Evolutionary conservation across 2,888 invertebrate species (phyloP).

Genomic region (Bibio marci): DNA sequence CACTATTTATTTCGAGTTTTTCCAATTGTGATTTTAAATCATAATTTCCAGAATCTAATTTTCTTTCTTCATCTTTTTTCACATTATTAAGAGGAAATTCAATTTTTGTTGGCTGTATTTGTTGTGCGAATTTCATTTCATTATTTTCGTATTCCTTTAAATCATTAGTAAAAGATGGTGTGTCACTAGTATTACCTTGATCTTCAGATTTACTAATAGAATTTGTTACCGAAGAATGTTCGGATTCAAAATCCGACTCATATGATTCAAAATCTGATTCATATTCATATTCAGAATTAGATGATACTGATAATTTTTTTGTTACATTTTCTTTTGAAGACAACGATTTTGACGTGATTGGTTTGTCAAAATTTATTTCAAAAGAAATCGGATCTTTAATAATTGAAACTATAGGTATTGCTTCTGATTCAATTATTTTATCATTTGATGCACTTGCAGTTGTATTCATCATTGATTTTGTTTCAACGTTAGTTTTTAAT

Average conservation of each 20-base stretch:
- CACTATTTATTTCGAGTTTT: conserved; percentile 16
- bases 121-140: background rate
- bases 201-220: background rate
- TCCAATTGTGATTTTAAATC: conserved; percentile 25
- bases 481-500: conserved; percentile 12
- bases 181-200: no score
- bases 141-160: background rate
- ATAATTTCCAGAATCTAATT: conserved; percentile 41
- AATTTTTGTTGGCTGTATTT: background rate
- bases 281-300: conserved; percentile 27
- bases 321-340: background rate
- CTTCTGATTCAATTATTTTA: background rate
- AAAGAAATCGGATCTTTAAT: conserved; percentile 22
- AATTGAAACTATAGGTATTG: conserved; percentile 1
- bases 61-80: conserved; percentile 23
- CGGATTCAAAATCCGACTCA: conserved; percentile 37
- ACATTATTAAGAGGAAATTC: background rate
- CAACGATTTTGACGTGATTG: conserved; percentile 6
- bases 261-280: conserved; percentile 40
- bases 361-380: conserved; percentile 19
- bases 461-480: background rate
- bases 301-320: conserved; percentile 2
- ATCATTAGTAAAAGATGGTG: no score
- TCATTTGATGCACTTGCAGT: conserved; percentile 8
- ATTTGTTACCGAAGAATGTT: conserved; percentile 8